Base-by-base conservation (phyloP, 2,113 vertebrate genomes). In the Apus apus region DNA sequence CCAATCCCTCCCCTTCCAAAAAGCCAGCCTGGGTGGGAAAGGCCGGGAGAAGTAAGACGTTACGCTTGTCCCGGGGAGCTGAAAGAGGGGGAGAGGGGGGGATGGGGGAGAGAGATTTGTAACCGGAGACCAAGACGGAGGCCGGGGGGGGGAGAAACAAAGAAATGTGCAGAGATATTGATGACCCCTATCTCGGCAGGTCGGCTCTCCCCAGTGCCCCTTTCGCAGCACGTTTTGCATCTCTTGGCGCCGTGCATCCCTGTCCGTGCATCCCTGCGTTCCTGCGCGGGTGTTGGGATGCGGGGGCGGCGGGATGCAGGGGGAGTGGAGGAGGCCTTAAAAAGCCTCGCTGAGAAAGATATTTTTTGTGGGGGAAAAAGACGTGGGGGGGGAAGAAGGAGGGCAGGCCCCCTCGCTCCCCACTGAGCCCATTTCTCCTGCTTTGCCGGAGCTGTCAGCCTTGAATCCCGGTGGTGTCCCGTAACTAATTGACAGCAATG, bases 401-500 rank as follows among this genome's bases (percentile, higher is more conserved):
- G 97, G 96, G 93, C 91, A 97, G 97, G 95, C 97, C 97, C 97
- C 96, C 95, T 97, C 93, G 76, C 98, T 98, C 97, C 98, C 98
- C 98, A 98, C 98, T 97, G 98, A 98, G 98, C 97, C 98, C 97
- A 98, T 98, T 98, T 98, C 98, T 98, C 97, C 97, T 98, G 97
- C 98, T 98, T 98, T 98, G 91, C 98, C 87, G 46, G 74, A 98
- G 98, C 98, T 98, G 98, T 98, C 98, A 98, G 97, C 97, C 98
- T 98, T 98, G 98, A 98, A 98, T 98, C 98, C 98, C 97, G 81
- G 98, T 97, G 97, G 98, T 98, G 97, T 98, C 97, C 98, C 98
- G 98, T 98, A 98, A 98, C 98, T 98, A 98, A 98, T 98, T 98
- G 98, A 97, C 98, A 98, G 98, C 98, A 98, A 98, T 98, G 98